Conservation (phyloP, 2,113 vertebrate species). For the Stomatorhinus ivindoensis region DNA sequence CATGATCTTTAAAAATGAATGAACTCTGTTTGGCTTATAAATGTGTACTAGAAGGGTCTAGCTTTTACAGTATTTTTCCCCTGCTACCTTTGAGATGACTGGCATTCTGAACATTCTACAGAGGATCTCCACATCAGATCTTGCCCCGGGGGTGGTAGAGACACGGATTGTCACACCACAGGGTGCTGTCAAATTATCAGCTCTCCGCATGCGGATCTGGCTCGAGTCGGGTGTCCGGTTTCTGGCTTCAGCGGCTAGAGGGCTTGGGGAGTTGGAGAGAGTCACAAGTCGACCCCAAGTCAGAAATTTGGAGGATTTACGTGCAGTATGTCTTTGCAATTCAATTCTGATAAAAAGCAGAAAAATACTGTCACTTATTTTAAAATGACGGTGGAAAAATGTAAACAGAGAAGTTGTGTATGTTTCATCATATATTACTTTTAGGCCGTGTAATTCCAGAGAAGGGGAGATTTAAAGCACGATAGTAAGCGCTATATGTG, state of each 20-base stretch:
- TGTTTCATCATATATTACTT: neutral
- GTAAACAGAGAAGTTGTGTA: neutral
- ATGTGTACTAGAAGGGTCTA: neutral
- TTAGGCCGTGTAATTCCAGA: neutral
- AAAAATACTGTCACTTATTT: neutral
- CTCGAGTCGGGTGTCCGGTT: neutral
- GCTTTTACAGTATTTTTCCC: neutral
- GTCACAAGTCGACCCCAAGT: neutral
- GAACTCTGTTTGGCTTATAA: neutral
- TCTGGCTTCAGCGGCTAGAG: neutral
- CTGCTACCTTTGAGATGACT: neutral
- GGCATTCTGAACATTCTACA: neutral
- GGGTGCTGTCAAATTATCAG: neutral
- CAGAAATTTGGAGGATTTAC: neutral
- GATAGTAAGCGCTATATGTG: neutral
- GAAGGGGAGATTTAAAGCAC: neutral
- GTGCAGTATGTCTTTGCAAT: neutral
- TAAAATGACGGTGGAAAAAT: neutral
- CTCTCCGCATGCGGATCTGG: neutral
- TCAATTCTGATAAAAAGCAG: neutral
- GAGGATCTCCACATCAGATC: neutral
- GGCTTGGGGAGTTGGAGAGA: neutral
- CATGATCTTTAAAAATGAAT: neutral
- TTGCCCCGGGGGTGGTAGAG: neutral
- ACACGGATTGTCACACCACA: neutral